phyloP scores from a whole-genome alignment of 1,140 invertebrate genomes.

The Tigriopus japonicus region DNA sequence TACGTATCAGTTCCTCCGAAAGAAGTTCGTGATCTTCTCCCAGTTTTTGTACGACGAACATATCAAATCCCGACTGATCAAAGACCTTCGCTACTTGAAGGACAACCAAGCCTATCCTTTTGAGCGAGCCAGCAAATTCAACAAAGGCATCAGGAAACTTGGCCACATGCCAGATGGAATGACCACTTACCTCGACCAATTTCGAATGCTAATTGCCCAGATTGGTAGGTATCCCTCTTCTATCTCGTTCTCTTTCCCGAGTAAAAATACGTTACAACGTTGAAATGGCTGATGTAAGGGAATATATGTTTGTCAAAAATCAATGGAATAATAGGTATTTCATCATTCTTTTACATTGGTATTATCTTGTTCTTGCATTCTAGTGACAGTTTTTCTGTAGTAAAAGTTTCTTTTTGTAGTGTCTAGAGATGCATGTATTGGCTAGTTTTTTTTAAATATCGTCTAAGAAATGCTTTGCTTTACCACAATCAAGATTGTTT shows the following conservation, averaged over 20 bases:
- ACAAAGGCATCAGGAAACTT: conserved; percentile 71
- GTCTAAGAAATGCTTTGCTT: no score
- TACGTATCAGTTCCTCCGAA: conserved; percentile 84
- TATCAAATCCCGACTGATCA: conserved; percentile 82
- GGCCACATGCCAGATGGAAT: conserved; percentile 60
- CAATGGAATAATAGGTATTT: no score
- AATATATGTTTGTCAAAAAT: no score
- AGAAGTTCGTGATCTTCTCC: conserved; percentile 86
- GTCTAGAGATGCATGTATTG: no score
- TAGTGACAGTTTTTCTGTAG: no score
- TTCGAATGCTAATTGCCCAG: conserved; percentile 73
- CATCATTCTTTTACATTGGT: no score
- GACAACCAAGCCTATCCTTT: conserved; percentile 43
- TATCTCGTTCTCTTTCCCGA: not conserved
- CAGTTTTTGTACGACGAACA: conserved; percentile 97
- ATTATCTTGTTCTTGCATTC: no score
- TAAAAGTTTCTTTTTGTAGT: no score
- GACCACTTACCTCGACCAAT: conserved; percentile 70
- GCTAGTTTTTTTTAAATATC: no score
- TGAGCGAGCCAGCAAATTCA: conserved; percentile 71
- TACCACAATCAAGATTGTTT: no score
- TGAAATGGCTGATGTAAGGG: no score
- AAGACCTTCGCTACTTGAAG: conserved; percentile 58
- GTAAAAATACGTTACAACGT: no score
- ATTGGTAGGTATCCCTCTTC: conserved; percentile 43